A percentile compares a stretch with the other conserved stretches of the same genome.
Evolutionary conservation across 2,888 invertebrate species (phyloP).

Genomic region (Alentia gelatinosa): DNA sequence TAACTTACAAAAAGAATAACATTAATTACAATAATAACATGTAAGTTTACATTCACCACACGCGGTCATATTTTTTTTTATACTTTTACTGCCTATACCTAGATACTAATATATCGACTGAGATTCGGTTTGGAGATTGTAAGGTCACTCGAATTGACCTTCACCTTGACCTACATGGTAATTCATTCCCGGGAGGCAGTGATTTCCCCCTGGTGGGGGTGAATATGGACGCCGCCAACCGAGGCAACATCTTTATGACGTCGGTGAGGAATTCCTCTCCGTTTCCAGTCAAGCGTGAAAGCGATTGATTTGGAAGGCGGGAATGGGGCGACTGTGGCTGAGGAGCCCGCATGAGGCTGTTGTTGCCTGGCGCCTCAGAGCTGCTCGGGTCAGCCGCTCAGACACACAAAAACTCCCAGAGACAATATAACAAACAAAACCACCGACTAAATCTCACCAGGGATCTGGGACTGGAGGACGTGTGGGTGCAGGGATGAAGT

Average conservation of each 20-base stretch:
- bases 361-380: background rate
- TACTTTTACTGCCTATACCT: too few species aligned
- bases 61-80: too few species aligned
- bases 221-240: background rate
- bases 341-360: background rate
- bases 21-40: too few species aligned
- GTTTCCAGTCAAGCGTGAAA: background rate
- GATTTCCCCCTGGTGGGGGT: background rate
- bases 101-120: too few species aligned
- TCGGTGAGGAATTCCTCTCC: background rate
- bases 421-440: too few species aligned
- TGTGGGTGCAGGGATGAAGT: too few species aligned
- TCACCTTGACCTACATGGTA: slow-evolving; percentile 19
- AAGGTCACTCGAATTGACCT: background rate
- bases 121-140: background rate
- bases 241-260: background rate
- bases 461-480: too few species aligned
- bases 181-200: background rate
- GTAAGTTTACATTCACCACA: too few species aligned
- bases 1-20: too few species aligned
- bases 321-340: background rate
- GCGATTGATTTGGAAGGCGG: background rate
- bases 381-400: too few species aligned
- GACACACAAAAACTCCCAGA: too few species aligned
- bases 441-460: too few species aligned